phyloP scores from a whole-genome alignment of 2,888 invertebrate species.

The Nomada hirtipes region DNA sequence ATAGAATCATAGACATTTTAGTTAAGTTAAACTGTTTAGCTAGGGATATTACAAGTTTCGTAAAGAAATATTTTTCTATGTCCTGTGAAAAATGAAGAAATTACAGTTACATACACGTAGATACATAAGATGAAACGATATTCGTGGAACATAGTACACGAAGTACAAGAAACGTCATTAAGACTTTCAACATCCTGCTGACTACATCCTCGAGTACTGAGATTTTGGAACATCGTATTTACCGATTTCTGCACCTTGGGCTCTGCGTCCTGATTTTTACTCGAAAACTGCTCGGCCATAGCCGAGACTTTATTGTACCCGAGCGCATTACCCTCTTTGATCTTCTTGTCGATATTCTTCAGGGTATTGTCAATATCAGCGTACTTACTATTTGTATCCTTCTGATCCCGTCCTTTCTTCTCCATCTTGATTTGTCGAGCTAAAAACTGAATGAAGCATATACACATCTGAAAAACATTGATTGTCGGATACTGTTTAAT shows the following conservation, averaged over 20 bases:
- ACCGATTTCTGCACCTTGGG: slow-evolving; percentile 86
- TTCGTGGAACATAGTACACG: neutral
- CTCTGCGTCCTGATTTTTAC: slow-evolving; percentile 86
- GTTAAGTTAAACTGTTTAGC: slow-evolving; percentile 4
- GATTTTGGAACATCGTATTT: slow-evolving; percentile 80
- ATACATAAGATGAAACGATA: slow-evolving; percentile 14
- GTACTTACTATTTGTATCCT: slow-evolving; percentile 88
- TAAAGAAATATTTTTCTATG: slow-evolving; percentile 1
- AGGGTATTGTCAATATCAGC: slow-evolving; percentile 90
- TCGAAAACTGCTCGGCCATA: slow-evolving; percentile 92
- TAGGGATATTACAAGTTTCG: neutral
- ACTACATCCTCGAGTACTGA: slow-evolving; percentile 57
- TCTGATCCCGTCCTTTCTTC: slow-evolving; percentile 87
- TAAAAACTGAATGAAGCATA: slow-evolving; percentile 85
- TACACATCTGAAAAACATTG: slow-evolving; percentile 76
- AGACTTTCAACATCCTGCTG: slow-evolving; percentile 44
- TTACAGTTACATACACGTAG: slow-evolving; percentile 17
- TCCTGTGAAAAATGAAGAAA: slow-evolving; percentile 13
- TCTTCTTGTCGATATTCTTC: slow-evolving; percentile 89
- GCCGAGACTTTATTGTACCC: slow-evolving; percentile 93
- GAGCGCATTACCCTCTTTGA: slow-evolving; percentile 91
- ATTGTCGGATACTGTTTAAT: slow-evolving; percentile 26
- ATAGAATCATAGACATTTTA: slow-evolving; percentile 21
- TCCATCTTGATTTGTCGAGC: slow-evolving; percentile 90
- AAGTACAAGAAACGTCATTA: slow-evolving; percentile 33